These are phyloP conservation scores for Chitala chitala DNA, from an alignment of 2,113 vertebrate species.

Conservation along the genomic window DNA sequence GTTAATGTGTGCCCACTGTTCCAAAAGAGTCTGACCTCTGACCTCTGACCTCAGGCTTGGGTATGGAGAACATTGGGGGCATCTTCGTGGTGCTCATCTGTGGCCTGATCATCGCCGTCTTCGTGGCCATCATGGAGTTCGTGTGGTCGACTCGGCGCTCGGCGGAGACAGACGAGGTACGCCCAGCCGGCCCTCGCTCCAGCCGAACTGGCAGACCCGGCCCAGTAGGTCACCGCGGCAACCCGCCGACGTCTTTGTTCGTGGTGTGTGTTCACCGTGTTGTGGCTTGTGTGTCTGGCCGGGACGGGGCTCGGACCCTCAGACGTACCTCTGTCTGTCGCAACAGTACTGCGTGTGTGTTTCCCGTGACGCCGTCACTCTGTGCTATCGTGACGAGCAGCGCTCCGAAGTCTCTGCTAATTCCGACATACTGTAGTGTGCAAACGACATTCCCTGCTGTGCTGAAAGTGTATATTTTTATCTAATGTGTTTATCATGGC, in stretches of 20 bases:
- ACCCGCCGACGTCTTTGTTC: slow-evolving; percentile 31
- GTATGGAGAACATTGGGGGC: slow-evolving; percentile 87
- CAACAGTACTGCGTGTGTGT: background rate
- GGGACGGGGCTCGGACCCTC: too few relatives aligned
- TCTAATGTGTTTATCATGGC: too few relatives aligned
- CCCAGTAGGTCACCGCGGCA: slow-evolving; percentile 66
- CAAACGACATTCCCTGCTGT: too few relatives aligned
- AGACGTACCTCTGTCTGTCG: too few relatives aligned
- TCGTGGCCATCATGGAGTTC: slow-evolving; percentile 86
- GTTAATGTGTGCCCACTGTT: too few relatives aligned
- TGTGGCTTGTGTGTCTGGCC: background rate
- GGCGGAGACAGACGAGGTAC: slow-evolving; percentile 78
- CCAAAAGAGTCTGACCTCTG: background rate
- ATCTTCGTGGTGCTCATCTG: slow-evolving; percentile 88
- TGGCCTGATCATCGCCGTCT: slow-evolving; percentile 83
- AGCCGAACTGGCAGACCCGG: slow-evolving; percentile 64
- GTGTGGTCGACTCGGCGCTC: slow-evolving; percentile 80
- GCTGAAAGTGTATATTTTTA: too few relatives aligned
- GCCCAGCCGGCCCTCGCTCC: slow-evolving; percentile 62
- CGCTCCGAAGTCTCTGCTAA: too few relatives aligned
- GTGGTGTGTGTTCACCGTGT: slow-evolving; percentile 30
- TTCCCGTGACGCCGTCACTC: background rate
- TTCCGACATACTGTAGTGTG: too few relatives aligned
- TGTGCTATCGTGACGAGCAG: background rate
- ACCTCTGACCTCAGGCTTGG: slow-evolving; percentile 53